Evolutionary conservation across 2,888 invertebrate species (phyloP).

Genomic region (Meta bourneti): DNA sequence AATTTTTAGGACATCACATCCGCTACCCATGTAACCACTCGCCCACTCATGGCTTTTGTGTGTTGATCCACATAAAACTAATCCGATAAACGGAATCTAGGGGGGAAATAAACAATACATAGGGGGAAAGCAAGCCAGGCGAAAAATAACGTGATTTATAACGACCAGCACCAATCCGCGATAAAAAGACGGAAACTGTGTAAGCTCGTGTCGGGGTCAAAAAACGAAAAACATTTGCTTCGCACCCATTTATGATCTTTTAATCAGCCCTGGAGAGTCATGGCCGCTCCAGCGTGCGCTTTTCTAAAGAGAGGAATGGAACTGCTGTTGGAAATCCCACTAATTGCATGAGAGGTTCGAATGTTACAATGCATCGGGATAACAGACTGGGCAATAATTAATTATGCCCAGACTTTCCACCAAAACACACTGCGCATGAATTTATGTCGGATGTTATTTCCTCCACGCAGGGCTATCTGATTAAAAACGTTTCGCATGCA

Average conservation of each 20-base stretch:
- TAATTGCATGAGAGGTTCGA: neutral
- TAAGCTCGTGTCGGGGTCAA: too few species aligned
- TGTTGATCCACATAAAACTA: too few species aligned
- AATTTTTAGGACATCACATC: too few species aligned
- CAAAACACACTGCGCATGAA: neutral
- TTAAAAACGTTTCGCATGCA: constrained; percentile 19
- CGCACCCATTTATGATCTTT: neutral
- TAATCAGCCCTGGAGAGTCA: neutral
- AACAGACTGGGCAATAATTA: neutral
- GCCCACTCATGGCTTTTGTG: too few species aligned
- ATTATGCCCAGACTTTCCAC: neutral
- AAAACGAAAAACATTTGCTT: neutral
- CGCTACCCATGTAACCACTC: too few species aligned
- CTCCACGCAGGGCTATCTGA: constrained; percentile 17
- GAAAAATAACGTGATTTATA: too few species aligned
- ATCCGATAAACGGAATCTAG: too few species aligned
- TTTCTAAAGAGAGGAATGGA: neutral
- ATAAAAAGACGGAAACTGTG: too few species aligned
- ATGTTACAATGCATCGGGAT: neutral
- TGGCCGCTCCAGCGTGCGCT: neutral
- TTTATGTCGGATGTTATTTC: constrained; percentile 32
- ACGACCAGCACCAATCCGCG: too few species aligned
- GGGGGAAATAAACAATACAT: too few species aligned
- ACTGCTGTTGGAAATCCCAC: neutral
- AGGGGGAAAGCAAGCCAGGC: too few species aligned